A percentile compares a stretch with the other conserved stretches of the same genome.
Evolutionary conservation across 37 sponge, comb jelly and placozoan species (phyloP).

Genomic region (Eunapius fragilis): DNA sequence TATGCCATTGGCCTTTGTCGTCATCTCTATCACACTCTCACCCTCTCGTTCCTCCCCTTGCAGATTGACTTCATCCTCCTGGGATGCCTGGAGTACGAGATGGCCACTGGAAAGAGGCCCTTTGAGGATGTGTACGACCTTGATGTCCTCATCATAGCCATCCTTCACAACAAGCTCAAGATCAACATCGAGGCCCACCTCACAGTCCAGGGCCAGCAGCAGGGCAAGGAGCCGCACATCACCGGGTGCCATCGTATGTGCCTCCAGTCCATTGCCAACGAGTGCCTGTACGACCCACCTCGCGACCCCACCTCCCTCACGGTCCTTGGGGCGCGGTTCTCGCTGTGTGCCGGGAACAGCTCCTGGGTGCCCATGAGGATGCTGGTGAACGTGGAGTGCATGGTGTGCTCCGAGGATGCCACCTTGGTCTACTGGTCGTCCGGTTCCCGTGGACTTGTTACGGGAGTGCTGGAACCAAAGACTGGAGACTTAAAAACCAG

Average conservation of each 20-base stretch:
- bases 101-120: constrained; percentile 72
- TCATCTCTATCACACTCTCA: neutral
- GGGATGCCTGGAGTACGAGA: constrained; percentile 73
- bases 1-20: no score
- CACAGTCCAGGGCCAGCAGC: neutral
- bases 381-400: constrained; percentile 65
- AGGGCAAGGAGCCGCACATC: neutral
- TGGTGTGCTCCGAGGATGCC: constrained; percentile 47
- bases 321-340: constrained; percentile 44
- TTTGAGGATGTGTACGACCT: constrained; percentile 61
- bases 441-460: constrained; percentile 81
- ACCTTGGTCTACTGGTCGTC: constrained; percentile 80
- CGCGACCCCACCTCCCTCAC: neutral
- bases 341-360: constrained; percentile 74
- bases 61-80: constrained; percentile 65
- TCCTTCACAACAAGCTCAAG: constrained; percentile 43
- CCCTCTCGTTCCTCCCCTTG: neutral
- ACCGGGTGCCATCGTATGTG: constrained; percentile 77
- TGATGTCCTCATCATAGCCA: constrained; percentile 37
- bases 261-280: constrained; percentile 61
- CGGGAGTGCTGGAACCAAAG: constrained; percentile 61
- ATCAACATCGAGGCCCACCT: constrained; percentile 78
- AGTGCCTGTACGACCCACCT: constrained; percentile 31
- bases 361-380: constrained; percentile 71
- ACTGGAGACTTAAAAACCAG: constrained; percentile 45